A percentile compares a stretch with the other conserved stretches of the same genome.
Evolutionary conservation across 35 echinoderm and acorn worm genomes (phyloP).

Genomic region (Patiria miniata): DNA sequence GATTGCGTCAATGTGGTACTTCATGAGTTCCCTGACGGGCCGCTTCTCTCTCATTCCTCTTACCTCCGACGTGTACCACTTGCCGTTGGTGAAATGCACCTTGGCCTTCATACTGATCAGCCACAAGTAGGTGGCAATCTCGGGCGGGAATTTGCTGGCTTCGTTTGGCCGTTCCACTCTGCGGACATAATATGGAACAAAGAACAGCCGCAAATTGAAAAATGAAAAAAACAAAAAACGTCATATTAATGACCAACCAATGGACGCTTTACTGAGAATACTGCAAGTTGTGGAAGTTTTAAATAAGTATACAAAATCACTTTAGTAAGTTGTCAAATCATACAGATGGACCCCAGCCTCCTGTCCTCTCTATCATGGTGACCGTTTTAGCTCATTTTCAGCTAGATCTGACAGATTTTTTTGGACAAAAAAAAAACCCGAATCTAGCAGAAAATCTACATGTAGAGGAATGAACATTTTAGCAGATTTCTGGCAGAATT

Average conservation of each 20-base stretch:
- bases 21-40: conserved; percentile 37
- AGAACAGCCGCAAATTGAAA: neutral
- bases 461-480: too few relatives aligned
- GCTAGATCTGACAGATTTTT: too few relatives aligned
- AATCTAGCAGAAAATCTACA: too few relatives aligned
- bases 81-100: conserved; percentile 76
- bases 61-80: conserved; percentile 55
- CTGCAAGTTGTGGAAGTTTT: neutral
- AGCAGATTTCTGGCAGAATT: too few relatives aligned
- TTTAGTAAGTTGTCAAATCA: neutral
- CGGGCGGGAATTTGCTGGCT: neutral
- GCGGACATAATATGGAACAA: neutral
- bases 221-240: neutral
- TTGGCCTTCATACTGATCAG: conserved; percentile 55
- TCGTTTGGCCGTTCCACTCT: neutral
- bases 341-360: too few relatives aligned
- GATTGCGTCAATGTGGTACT: conserved; percentile 53
- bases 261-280: neutral
- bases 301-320: neutral
- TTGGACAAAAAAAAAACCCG: too few relatives aligned
- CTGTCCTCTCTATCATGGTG: too few relatives aligned
- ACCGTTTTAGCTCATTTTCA: too few relatives aligned
- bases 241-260: neutral
- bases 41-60: neutral
- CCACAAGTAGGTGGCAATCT: conserved; percentile 50